Conservation (phyloP, 2,113 vertebrate genomes). For the Centropus unirufus region DNA sequence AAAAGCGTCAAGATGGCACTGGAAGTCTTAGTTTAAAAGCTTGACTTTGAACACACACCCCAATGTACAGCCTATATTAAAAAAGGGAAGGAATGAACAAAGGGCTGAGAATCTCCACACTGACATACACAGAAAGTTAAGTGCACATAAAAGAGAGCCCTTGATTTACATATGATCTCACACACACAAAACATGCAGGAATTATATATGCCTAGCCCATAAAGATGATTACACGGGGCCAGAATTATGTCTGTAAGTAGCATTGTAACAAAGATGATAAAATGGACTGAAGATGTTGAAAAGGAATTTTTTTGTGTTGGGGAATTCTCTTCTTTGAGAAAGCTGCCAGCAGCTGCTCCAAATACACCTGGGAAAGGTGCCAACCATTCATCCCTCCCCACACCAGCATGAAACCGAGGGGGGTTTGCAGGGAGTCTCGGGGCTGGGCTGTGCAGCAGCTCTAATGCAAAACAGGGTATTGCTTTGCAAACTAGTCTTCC, state of each 20-base stretch:
- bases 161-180: not conserved
- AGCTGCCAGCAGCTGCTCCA: not conserved
- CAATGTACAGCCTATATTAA: not conserved
- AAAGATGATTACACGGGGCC: not conserved
- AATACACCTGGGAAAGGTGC: not conserved
- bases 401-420: rapidly evolving
- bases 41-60: not conserved
- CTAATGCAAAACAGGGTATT: not conserved
- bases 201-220: not conserved
- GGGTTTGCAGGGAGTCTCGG: not conserved
- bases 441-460: not conserved
- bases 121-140: not conserved
- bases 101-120: not conserved
- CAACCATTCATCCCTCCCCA: not conserved
- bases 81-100: not conserved
- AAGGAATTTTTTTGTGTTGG: not conserved
- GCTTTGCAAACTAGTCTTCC: not conserved
- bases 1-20: not conserved
- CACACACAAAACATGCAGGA: not conserved
- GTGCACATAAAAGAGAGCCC: not conserved
- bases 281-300: not conserved
- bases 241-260: not conserved
- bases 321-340: not conserved
- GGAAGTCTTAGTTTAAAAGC: not conserved
- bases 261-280: not conserved